Evolutionary conservation across 2,888 invertebrate species (phyloP).

Genomic region (Anodontia alba): DNA sequence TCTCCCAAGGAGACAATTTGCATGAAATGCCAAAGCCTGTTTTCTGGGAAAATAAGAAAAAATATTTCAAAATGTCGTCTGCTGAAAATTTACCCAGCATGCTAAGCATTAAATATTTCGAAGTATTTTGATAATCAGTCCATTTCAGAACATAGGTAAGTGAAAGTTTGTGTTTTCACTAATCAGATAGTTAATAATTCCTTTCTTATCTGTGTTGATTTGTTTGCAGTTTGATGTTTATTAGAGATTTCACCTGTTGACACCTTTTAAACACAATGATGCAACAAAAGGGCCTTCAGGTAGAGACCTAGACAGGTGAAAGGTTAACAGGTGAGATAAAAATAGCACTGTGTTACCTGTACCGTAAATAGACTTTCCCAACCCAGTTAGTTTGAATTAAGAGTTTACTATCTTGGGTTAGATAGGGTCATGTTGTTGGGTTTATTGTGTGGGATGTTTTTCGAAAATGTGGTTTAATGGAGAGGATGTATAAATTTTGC

Average conservation of each 20-base stretch:
- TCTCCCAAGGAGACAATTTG: no score
- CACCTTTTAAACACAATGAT: background rate
- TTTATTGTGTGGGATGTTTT: background rate
- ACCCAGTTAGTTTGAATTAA: constrained; percentile 25
- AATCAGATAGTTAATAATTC: background rate
- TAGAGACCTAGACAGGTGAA: constrained; percentile 15
- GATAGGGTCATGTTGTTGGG: background rate
- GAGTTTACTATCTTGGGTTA: constrained; percentile 2
- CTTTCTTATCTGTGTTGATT: background rate
- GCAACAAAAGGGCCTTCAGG: background rate
- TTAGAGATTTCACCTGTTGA: background rate
- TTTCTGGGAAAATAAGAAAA: no score
- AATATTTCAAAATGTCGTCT: no score
- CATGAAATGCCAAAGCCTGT: no score
- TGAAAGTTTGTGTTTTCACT: background rate
- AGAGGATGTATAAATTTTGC: constrained; percentile 6
- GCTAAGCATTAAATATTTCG: no score
- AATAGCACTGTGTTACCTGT: background rate
- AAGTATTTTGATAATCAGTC: no score
- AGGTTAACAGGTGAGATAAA: background rate
- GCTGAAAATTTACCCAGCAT: no score
- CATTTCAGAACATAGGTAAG: background rate
- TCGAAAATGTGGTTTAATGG: background rate
- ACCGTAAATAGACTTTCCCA: constrained; percentile 13
- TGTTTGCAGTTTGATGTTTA: background rate